Evolutionary conservation across 2,888 invertebrate species (phyloP), one percentile per base, ranked within the genome.

Genomic region (Trachelus stipa): DNA sequence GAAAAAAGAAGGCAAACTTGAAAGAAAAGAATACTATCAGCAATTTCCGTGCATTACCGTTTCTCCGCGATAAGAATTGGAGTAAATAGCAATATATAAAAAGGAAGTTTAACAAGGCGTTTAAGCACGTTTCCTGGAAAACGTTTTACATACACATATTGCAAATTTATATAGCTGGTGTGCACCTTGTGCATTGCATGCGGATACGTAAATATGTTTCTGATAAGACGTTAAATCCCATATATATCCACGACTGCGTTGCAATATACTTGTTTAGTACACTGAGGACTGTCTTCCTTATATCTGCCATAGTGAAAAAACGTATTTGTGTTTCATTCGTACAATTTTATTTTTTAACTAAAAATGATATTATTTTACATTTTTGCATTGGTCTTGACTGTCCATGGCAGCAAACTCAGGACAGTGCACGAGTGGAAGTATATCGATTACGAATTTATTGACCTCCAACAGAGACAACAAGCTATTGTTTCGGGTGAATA

Each of bases 391-490:
- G 56, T 2, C 2, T 56, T 56, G 23, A 6, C 23, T 23, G 56
- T 9, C 15, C 9, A 56, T 56, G 56, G 56, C 2, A 9, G 56
- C 56, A 56, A 23, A 56, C 15, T 87, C 30, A 2, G 80, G 0
- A 69, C 80, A 0, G 91, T 95, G 69, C 95, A 95, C 88, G 93
- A 95, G 81, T 97, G 96, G 96, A 95, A 94, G 81, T 92, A 93
- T 76, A 88, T 96, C 1, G 96, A 97, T 89, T 96, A 94, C 87
- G 93, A 93, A 73, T 97, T 94, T 90, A 93, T 93, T 0, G 92
- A 93, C 0, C 89, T 92, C 11, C 89, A 91, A 11, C 93, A 93
- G 34, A 92, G 95, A 40, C 89, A 92, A n/a, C 87, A 90, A 31
- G 95, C 95, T 1, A 92, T 96, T 12, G 87, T 89, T 11, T 92